phyloP scores from a whole-genome alignment of 2,888 invertebrate species.

The Teleogryllus oceanicus region DNA sequence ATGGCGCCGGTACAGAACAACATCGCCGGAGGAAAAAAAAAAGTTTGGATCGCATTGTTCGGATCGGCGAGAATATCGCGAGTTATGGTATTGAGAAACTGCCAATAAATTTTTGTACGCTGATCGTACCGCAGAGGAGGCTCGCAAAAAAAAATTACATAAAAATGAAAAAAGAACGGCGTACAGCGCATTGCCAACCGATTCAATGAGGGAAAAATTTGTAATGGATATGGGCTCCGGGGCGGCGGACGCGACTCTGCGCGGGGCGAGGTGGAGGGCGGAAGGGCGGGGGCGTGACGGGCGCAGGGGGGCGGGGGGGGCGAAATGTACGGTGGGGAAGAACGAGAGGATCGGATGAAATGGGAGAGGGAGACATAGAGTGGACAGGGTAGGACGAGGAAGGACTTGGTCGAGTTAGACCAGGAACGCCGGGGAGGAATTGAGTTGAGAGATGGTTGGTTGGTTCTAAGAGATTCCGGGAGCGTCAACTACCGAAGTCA shows the following conservation, averaged over 20 bases:
- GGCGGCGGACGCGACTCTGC: background rate
- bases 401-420: too few relatives aligned
- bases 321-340: too few relatives aligned
- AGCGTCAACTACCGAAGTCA: too few relatives aligned
- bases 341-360: too few relatives aligned
- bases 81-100: conserved; percentile 18
- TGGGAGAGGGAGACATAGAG: too few relatives aligned
- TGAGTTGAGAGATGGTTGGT: too few relatives aligned
- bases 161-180: conserved; percentile 5
- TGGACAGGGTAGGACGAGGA: too few relatives aligned
- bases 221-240: background rate
- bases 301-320: background rate
- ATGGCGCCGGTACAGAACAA: conserved; percentile 1
- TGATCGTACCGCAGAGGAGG: background rate
- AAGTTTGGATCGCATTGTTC: background rate
- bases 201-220: conserved; percentile 11
- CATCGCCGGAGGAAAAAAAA: background rate
- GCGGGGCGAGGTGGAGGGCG: background rate
- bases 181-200: background rate
- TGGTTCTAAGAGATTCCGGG: too few relatives aligned
- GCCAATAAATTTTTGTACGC: conserved; percentile 9
- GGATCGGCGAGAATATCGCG: conserved; percentile 2
- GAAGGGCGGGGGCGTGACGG: background rate
- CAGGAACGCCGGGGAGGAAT: too few relatives aligned
- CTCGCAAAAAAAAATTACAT: background rate